Evolutionary conservation across 2,113 vertebrate species (phyloP), one percentile per base, ranked within the genome.

Genomic region (Paradoxurus hermaphroditus): DNA sequence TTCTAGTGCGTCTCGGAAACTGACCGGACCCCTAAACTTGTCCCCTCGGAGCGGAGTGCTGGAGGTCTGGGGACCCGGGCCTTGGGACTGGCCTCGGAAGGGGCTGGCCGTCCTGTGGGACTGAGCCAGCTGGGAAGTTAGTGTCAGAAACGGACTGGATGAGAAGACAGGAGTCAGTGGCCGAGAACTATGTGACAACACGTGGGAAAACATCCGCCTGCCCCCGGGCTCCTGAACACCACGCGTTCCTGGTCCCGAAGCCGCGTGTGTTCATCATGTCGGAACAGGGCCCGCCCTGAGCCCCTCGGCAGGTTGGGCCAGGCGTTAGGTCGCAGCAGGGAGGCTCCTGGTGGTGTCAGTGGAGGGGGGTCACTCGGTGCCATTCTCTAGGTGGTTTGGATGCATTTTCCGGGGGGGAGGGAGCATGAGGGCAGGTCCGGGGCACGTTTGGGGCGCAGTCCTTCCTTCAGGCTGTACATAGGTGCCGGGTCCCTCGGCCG

Each of bases 401-500:
- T 34, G 56, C 34, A 23, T 81, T 18, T 82, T n/a, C 15, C 36
- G 41, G 41, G 81, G 81, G 34, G 3, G 41, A n/a, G 29, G n/a
- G 1, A 4, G 15, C 4, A 15, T n/a, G 13, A 65, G 16, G 56
- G 41, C 4, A 62, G 31, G 9, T 10, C 27, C 18, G 4, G 13
- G 7, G 9, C 67, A 62, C 5, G 3, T 34, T 25, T 5, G 21
- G 27, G 79, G 29, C 31, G 2, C 1, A 3, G 67, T 10, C 46
- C 18, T 36, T 77, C 31, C 70, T 36, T 9, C 12, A 39, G 67
- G 70, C 1, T 27, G 56, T 4, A 67, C 10, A 21, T 23, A 51
- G 67, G 31, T 29, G 0, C 41, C 31, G n/a, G 31, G 0, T 3
- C 11, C 4, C 11, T 19, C 0, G 4, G 63, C 63, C 10, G 0